These are phyloP conservation scores for Vanessa atalanta DNA, from an alignment of 1,140 invertebrate genomes.

Conservation along the genomic window DNA sequence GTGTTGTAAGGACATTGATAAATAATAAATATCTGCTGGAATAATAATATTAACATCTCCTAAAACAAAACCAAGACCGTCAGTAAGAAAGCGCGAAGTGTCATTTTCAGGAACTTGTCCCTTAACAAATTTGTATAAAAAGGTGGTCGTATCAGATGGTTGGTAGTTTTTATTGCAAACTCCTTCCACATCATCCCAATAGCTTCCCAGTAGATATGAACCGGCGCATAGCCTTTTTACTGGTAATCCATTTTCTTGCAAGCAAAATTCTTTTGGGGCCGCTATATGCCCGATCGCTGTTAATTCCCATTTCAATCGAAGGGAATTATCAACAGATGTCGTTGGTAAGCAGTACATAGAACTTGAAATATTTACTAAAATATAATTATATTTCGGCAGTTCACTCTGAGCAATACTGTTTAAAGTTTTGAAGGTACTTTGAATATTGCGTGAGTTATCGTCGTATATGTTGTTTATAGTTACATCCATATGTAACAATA, in stretches of 20 bases:
- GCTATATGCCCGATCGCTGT: slow-evolving; percentile 69
- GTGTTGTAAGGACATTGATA: slow-evolving; percentile 77
- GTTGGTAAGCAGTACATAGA: slow-evolving; percentile 71
- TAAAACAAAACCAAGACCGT: slow-evolving; percentile 60
- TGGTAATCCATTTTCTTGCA: slow-evolving; percentile 77
- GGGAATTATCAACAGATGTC: slow-evolving; percentile 46
- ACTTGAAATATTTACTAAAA: slow-evolving; percentile 66
- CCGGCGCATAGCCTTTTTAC: slow-evolving; percentile 75
- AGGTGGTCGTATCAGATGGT: slow-evolving; percentile 67
- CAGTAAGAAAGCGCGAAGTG: slow-evolving; percentile 63
- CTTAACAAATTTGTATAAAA: slow-evolving; percentile 70
- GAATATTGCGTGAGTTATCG: slow-evolving; percentile 45
- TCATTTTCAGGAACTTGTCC: slow-evolving; percentile 55
- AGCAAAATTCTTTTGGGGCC: slow-evolving; percentile 76
- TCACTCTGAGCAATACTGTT: slow-evolving; percentile 45
- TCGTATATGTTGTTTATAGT: slow-evolving; percentile 42
- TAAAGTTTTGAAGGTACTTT: slow-evolving; percentile 45
- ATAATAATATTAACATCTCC: slow-evolving; percentile 68
- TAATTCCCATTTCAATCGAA: slow-evolving; percentile 68
- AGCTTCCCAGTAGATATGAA: slow-evolving; percentile 70
- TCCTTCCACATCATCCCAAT: slow-evolving; percentile 71
- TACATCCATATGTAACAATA: slow-evolving; percentile 63
- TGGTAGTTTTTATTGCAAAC: slow-evolving; percentile 68
- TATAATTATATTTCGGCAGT: slow-evolving; percentile 55
- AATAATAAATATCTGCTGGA: slow-evolving; percentile 79